Evolutionary conservation across 2,113 vertebrate genomes (phyloP), one percentile per base, ranked within the genome.

Genomic region (Brevimyrus niger): DNA sequence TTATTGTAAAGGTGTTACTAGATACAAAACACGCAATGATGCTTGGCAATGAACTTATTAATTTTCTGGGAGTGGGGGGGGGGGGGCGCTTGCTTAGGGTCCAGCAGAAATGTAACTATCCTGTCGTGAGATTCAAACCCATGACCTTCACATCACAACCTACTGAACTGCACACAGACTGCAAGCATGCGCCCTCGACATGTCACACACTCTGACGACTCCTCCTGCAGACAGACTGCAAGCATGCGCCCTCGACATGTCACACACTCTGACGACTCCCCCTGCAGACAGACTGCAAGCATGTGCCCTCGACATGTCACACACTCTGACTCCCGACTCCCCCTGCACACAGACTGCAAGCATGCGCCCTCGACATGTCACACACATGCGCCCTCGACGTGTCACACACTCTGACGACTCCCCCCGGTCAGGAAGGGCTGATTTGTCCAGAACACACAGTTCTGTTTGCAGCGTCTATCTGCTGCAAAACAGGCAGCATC

Each of bases 401-500:
- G 17, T 80, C 73, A 80, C 73, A 80, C 31, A 19, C 31, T 19
- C 6, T 19, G 10, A 13, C n/a, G 13, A 8, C 35, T 42, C 1
- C 31, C 69, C 80, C 19, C 82, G 0, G 21, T 84, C 19, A 17
- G 65, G 23, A n/a, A 2, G 65, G 87, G 47, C 9, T 17, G 61
- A 31, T 50, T 86, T 23, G n/a, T 69, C 61, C 46, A 50, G 13
- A 46, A 50, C 46, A 21, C 65, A 80, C 7, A 15, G 44, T 88
- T 50, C 47, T 50, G 27, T 31, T 19, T 80, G 46, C 13, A 35
- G 44, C 0, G 2, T 31, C 15, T 27, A 13, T 42, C 27, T n/a
- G 15, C 87, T 38, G 17, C 27, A 80, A 61, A 88, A 88, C 87
- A 88, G 47, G 61, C 87, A 50, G 87, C 87, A 88, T 35, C 87